Evolutionary conservation across 1,140 invertebrate genomes (phyloP).

Genomic region (Melanaphis sacchari): DNA sequence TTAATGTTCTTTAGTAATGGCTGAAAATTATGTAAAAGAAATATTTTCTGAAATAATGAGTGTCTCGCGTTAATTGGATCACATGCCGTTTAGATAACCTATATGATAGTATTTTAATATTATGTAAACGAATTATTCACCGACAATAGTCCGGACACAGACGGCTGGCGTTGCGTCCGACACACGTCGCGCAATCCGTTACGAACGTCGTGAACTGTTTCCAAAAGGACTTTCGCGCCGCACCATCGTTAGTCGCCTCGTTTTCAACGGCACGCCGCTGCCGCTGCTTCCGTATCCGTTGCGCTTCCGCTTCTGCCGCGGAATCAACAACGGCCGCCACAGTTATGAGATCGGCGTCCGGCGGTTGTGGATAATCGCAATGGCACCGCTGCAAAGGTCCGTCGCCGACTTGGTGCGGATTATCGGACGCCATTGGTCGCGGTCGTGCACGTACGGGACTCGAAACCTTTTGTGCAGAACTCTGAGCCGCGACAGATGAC

Average conservation of each 20-base stretch:
- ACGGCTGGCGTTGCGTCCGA: not conserved
- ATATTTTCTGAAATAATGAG: too few species aligned
- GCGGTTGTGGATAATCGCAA: constrained; percentile 19
- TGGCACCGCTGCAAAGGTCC: not conserved
- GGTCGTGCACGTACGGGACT: too few species aligned
- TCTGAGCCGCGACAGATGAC: too few species aligned
- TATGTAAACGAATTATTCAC: too few species aligned
- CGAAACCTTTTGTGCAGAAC: too few species aligned
- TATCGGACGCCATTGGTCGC: not conserved
- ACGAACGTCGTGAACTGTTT: not conserved
- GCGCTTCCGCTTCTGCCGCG: not conserved
- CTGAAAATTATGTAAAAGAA: too few species aligned
- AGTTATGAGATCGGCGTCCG: constrained; percentile 6
- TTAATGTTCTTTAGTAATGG: too few species aligned
- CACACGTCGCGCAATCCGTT: not conserved
- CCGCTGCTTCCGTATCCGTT: not conserved
- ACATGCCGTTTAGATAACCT: too few species aligned
- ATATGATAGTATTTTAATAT: too few species aligned
- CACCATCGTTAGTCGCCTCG: not conserved
- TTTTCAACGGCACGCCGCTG: not conserved
- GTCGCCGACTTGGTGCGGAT: not conserved
- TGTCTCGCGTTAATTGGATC: too few species aligned
- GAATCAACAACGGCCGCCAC: not conserved
- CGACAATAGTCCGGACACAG: not conserved
- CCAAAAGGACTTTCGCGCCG: not conserved